Percentiles rank a stretch among this genome's conserved stretches.
phyloP scores from a whole-genome alignment of 2,797 vertebrate genomes.

The Labeo calbasu region DNA sequence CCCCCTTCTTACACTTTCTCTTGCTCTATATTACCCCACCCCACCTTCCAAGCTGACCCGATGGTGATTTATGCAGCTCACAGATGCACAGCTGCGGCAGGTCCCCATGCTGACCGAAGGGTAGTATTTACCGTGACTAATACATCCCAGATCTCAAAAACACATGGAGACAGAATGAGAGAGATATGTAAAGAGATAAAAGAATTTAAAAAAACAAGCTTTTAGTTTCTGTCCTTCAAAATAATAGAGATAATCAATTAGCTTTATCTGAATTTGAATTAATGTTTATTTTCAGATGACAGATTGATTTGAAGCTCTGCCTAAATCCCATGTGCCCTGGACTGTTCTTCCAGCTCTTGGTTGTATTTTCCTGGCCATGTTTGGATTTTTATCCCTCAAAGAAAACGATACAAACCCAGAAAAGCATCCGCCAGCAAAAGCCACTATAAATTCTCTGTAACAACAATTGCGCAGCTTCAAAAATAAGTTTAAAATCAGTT shows the following conservation, averaged over 20 bases:
- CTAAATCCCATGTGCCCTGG: not conserved
- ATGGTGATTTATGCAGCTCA: slow-evolving; percentile 82
- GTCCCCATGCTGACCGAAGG: slow-evolving; percentile 72
- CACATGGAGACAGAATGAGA: slow-evolving; percentile 55
- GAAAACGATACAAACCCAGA: not conserved
- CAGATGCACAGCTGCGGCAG: slow-evolving; percentile 84
- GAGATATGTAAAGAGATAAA: slow-evolving; percentile 27
- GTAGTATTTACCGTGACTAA: slow-evolving; percentile 84
- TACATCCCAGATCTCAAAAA: slow-evolving; percentile 83
- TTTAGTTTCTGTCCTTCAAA: not conserved
- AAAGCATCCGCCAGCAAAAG: not conserved
- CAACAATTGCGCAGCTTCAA: not conserved
- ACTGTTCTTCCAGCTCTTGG: slow-evolving; percentile 1
- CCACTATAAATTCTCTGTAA: not conserved
- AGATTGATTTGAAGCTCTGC: not conserved
- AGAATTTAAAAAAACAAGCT: slow-evolving; percentile 20
- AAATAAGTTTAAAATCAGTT: not conserved
- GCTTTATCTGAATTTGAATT: slow-evolving; percentile 18
- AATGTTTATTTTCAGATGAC: slow-evolving; percentile 10
- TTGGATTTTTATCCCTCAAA: slow-evolving; percentile 3
- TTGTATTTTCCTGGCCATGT: slow-evolving; percentile 16
- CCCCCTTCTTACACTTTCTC: slow-evolving; percentile 67
- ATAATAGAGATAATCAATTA: not conserved
- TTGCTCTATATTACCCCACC: slow-evolving; percentile 66
- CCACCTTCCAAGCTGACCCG: slow-evolving; percentile 68